phyloP scores from a whole-genome alignment of 1,140 invertebrate species.

The Teleogryllus occipitalis region DNA sequence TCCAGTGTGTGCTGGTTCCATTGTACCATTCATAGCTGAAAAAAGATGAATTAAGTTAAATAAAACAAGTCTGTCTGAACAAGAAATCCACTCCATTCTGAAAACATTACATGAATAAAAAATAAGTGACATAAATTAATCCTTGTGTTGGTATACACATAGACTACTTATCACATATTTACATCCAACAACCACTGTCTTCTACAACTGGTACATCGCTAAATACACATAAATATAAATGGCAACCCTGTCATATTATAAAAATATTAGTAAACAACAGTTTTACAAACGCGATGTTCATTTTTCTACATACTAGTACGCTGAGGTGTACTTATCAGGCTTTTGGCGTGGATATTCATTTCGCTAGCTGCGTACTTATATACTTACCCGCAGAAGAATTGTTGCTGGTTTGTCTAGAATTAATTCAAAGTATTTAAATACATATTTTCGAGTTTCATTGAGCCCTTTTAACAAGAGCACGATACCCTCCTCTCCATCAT shows the following conservation, averaged over 20 bases:
- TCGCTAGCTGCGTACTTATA: constrained; percentile 8
- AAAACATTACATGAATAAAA: neutral
- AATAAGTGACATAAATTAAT: neutral
- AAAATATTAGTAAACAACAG: constrained; percentile 19
- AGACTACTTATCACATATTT: neutral
- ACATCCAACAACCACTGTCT: neutral
- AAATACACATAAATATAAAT: neutral
- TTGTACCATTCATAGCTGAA: constrained; percentile 19
- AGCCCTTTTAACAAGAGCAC: constrained; percentile 10
- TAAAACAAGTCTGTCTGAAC: neutral
- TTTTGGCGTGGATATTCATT: constrained; percentile 7
- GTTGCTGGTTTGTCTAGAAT: neutral
- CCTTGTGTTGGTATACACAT: neutral
- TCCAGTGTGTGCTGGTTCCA: constrained; percentile 15
- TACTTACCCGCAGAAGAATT: constrained; percentile 3
- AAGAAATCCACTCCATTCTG: neutral
- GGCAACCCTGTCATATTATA: constrained; percentile 14
- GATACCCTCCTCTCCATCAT: constrained; percentile 9
- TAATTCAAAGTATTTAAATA: neutral
- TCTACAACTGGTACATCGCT: neutral
- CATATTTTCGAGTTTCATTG: constrained; percentile 11
- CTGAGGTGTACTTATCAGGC: neutral
- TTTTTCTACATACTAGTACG: constrained; percentile 8
- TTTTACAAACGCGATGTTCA: constrained; percentile 17
- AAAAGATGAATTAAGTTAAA: neutral